Conservation (phyloP, 2,888 invertebrate species). For the Helleia helle region DNA sequence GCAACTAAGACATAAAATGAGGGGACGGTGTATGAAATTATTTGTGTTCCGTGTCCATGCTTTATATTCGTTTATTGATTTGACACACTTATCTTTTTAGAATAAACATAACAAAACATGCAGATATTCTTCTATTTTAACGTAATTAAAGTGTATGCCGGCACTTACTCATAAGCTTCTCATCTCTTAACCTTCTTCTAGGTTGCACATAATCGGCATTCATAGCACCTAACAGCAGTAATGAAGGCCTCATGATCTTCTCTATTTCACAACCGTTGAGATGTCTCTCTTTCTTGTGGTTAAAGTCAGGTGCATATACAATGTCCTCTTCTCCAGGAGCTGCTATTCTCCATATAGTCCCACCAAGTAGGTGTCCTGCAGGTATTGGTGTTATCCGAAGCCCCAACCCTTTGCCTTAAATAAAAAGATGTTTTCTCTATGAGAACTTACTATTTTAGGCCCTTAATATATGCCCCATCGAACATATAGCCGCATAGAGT, state of each 20-base stretch:
- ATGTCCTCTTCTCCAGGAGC: constrained; percentile 99
- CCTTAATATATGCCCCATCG: too few species aligned
- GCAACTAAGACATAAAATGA: too few species aligned
- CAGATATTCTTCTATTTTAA: too few species aligned
- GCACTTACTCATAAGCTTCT: constrained; percentile 94
- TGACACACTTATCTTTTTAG: too few species aligned
- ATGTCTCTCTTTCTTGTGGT: constrained; percentile 98
- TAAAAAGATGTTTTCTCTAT: too few species aligned
- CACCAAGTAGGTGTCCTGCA: constrained; percentile 98
- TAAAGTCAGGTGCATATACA: constrained; percentile 97
- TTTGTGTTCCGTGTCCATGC: too few species aligned
- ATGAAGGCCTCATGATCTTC: constrained; percentile 90
- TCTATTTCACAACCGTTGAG: constrained; percentile 96
- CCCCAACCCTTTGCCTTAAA: constrained; percentile 92
- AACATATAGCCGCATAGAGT: too few species aligned
- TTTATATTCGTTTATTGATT: too few species aligned
- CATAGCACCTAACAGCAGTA: constrained; percentile 95
- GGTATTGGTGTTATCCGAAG: constrained; percentile 95
- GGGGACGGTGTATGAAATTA: too few species aligned
- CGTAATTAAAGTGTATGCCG: too few species aligned
- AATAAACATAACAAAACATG: too few species aligned
- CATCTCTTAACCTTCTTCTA: constrained; percentile 91
- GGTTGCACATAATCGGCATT: constrained; percentile 96
- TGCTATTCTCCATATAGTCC: constrained; percentile 98
- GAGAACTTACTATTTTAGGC: too few species aligned